phyloP scores from a whole-genome alignment of 2,113 vertebrate species.

The Eclectus roratus region DNA sequence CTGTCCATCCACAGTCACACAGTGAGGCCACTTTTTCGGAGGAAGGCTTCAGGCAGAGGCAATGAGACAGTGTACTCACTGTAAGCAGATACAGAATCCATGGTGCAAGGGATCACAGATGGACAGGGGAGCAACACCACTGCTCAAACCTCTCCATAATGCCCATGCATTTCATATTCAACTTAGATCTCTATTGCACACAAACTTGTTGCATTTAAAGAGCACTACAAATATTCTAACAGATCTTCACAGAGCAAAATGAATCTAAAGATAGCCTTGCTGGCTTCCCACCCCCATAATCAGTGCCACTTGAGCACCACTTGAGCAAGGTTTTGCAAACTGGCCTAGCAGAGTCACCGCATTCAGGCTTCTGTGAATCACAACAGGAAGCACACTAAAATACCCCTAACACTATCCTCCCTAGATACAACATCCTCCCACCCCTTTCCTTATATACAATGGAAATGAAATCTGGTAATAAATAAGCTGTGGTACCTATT shows the following conservation, averaged over 20 bases:
- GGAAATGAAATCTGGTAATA: background rate
- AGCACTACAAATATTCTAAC: background rate
- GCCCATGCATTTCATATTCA: accelerated
- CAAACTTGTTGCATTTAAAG: background rate
- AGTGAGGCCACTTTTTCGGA: accelerated
- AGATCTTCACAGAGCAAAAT: background rate
- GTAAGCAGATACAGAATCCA: accelerated
- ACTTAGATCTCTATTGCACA: background rate
- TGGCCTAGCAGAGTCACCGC: background rate
- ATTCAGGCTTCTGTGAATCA: background rate
- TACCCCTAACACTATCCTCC: background rate
- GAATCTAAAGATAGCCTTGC: background rate
- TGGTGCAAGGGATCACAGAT: background rate
- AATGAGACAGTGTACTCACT: background rate
- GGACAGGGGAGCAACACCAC: background rate
- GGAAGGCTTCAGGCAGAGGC: background rate
- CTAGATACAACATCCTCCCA: background rate
- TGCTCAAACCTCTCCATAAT: background rate
- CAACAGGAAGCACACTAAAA: background rate
- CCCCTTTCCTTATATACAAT: background rate
- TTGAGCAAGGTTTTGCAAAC: background rate
- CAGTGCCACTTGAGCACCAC: background rate
- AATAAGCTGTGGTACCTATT: background rate
- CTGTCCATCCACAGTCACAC: background rate
- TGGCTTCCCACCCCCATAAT: background rate